Conservation (phyloP, 37 sponge, comb jelly and placozoan species). For the Lycopodina hypogea region DNA sequence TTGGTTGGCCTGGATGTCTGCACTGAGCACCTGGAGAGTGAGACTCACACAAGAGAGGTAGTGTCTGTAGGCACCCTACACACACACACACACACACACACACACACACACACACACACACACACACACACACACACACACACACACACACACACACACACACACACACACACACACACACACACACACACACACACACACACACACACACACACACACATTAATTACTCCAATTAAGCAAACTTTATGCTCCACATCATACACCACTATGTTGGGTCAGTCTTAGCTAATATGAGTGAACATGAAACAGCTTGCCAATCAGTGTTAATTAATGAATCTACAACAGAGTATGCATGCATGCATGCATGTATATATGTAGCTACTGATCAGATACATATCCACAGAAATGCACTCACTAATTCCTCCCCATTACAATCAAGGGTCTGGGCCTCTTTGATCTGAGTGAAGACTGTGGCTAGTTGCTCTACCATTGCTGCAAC, state of each 20-base stretch:
- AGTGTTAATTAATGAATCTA: too few relatives aligned
- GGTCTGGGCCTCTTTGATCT: conserved; percentile 45
- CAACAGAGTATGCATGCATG: too few relatives aligned
- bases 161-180: too few relatives aligned
- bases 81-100: conserved; percentile 8
- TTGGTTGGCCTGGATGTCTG: conserved; percentile 29
- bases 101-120: neutral
- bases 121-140: neutral
- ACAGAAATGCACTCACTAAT: conserved; percentile 11
- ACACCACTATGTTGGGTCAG: too few relatives aligned
- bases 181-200: too few relatives aligned
- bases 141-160: neutral
- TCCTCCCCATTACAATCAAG: conserved; percentile 49
- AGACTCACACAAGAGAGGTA: conserved; percentile 45
- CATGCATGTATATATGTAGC: too few relatives aligned
- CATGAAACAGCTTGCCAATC: too few relatives aligned
- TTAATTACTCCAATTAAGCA: too few relatives aligned
- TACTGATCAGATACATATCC: neutral
- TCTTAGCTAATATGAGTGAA: too few relatives aligned
- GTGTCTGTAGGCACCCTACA: conserved; percentile 52
- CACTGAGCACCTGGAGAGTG: conserved; percentile 23
- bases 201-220: too few relatives aligned
- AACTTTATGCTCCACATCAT: too few relatives aligned
- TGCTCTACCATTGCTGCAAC: conserved; percentile 11
- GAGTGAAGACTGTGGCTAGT: conserved; percentile 8